phyloP scores from a whole-genome alignment of 2,888 invertebrate genomes.

The Aphelenchoides bicaudatus region DNA sequence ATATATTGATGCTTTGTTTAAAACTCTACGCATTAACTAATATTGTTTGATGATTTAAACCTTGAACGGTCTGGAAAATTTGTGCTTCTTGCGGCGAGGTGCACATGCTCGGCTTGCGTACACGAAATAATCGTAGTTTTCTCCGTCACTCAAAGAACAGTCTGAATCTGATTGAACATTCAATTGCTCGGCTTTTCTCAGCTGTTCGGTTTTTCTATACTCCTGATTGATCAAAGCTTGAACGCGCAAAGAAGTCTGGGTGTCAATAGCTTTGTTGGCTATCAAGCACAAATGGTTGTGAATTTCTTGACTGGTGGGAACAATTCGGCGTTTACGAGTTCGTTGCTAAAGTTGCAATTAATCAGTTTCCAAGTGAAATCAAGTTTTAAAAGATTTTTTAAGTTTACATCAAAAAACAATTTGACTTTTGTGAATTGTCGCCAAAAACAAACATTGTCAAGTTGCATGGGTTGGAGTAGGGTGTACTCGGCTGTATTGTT shows the following conservation, averaged over 20 bases:
- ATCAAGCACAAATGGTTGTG: conserved; percentile 1
- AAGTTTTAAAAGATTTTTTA: background rate
- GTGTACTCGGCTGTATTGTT: too few relatives aligned
- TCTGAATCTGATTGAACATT: background rate
- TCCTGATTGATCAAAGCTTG: background rate
- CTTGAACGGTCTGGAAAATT: background rate
- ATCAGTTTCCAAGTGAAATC: background rate
- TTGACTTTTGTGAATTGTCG: too few relatives aligned
- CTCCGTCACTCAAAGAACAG: background rate
- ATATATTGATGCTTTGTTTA: too few relatives aligned
- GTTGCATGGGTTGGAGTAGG: too few relatives aligned
- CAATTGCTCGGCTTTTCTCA: background rate
- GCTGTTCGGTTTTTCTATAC: background rate
- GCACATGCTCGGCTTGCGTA: background rate
- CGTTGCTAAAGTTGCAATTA: background rate
- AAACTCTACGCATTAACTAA: too few relatives aligned
- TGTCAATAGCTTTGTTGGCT: conserved; percentile 3
- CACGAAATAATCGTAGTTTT: background rate
- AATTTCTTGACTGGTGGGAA: background rate
- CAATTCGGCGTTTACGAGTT: background rate
- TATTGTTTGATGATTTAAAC: too few relatives aligned
- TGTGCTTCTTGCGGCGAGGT: background rate
- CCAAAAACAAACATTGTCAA: too few relatives aligned
- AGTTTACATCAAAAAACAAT: too few relatives aligned
- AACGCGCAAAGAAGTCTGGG: background rate